Conservation (phyloP, 1,140 invertebrate genomes). For the Bombus waltoni region DNA sequence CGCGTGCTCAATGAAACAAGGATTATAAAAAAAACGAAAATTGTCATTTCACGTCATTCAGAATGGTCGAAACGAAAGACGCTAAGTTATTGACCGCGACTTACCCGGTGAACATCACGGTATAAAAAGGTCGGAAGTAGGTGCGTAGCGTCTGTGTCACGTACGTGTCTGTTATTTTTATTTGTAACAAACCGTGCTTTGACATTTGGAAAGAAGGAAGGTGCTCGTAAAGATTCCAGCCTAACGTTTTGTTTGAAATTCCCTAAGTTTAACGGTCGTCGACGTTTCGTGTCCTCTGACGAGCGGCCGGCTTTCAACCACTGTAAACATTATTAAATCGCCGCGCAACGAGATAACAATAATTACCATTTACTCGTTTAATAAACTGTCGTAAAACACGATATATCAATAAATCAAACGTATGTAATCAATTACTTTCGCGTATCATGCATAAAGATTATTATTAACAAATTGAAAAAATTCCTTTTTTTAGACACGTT, state of each 20-base stretch:
- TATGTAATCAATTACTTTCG: background rate
- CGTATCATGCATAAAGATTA: too few relatives aligned
- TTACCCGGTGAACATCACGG: background rate
- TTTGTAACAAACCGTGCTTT: slow-evolving; percentile 29
- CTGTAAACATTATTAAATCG: slow-evolving; percentile 29
- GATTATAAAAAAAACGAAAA: background rate
- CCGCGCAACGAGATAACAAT: background rate
- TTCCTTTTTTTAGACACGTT: background rate
- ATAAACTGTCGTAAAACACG: background rate
- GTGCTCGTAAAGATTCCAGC: slow-evolving; percentile 42
- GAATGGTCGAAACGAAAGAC: slow-evolving; percentile 7
- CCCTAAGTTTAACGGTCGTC: slow-evolving; percentile 33
- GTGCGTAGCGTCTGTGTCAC: background rate
- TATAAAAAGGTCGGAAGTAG: slow-evolving; percentile 26
- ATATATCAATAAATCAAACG: background rate
- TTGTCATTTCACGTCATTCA: background rate
- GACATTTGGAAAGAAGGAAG: slow-evolving; percentile 39
- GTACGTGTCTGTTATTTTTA: slow-evolving; percentile 3
- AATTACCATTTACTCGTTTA: background rate
- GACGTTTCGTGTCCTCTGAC: slow-evolving; percentile 2
- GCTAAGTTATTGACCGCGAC: background rate
- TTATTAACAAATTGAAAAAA: background rate
- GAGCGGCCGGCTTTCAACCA: background rate
- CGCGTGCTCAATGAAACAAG: background rate
- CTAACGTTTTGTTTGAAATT: slow-evolving; percentile 41